phyloP scores from a whole-genome alignment of 1,140 invertebrate genomes.

The Chrysoperla carnea region DNA sequence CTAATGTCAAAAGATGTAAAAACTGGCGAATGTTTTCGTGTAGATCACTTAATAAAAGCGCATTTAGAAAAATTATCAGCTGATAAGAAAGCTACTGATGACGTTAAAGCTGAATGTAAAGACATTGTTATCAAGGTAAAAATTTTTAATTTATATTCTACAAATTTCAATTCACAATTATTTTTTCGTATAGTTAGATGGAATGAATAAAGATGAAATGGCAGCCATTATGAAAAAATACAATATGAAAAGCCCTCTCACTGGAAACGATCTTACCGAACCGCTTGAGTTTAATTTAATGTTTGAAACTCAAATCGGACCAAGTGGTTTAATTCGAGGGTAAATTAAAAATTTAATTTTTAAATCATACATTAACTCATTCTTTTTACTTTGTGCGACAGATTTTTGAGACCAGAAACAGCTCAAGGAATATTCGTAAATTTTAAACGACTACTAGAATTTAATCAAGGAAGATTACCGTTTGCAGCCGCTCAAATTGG shows the following conservation, averaged over 20 bases:
- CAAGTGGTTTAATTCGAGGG: conserved; percentile 85
- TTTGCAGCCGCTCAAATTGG: conserved; percentile 98
- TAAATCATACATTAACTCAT: conserved; percentile 2
- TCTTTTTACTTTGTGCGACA: conserved; percentile 13
- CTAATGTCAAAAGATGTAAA: conserved; percentile 97
- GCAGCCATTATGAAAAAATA: conserved; percentile 63
- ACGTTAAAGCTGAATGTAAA: conserved; percentile 55
- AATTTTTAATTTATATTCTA: conserved; percentile 2
- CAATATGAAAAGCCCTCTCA: conserved; percentile 86
- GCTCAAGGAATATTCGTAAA: conserved; percentile 99
- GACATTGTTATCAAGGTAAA: conserved; percentile 58
- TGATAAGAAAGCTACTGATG: conserved; percentile 64
- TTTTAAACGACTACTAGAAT: conserved; percentile 90
- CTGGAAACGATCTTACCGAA: conserved; percentile 84
- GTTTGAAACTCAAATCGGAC: conserved; percentile 95
- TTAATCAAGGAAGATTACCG: conserved; percentile 91
- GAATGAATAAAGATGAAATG: conserved; percentile 82
- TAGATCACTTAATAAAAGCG: conserved; percentile 98
- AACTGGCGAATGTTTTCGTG: conserved; percentile 89
- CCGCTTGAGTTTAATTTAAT: conserved; percentile 98
- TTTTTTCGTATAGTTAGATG: conserved; percentile 43
- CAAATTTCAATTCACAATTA: conserved; percentile 4
- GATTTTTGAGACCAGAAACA: conserved; percentile 89
- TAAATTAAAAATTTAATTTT: conserved; percentile 13
- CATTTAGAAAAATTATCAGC: conserved; percentile 75